These are phyloP conservation scores for Zaprionus obscuricornis DNA, from an alignment of 2,888 invertebrate genomes.

Conservation along the genomic window DNA sequence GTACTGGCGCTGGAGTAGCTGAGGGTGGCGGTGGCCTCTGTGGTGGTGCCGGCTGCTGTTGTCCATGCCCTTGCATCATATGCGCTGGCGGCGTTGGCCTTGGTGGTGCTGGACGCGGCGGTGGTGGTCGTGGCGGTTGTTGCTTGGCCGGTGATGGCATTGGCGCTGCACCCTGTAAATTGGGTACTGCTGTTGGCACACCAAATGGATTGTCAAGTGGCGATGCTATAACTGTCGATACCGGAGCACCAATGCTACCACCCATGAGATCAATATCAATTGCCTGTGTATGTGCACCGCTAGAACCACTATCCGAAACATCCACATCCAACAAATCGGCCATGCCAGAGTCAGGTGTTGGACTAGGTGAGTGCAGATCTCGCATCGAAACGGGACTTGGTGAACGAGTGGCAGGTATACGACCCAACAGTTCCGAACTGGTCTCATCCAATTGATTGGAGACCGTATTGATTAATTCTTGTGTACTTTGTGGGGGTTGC, in stretches of 20 bases:
- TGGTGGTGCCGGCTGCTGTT: conserved; percentile 50
- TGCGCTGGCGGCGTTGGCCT: conserved; percentile 78
- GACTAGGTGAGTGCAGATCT: conserved; percentile 92
- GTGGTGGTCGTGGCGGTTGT: conserved; percentile 84
- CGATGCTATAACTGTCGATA: conserved; percentile 24
- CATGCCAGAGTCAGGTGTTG: conserved; percentile 88
- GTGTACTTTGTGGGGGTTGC: conserved; percentile 88
- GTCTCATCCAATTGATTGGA: conserved; percentile 95
- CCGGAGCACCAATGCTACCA: conserved; percentile 34
- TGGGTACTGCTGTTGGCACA: conserved; percentile 83
- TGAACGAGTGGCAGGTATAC: conserved; percentile 92
- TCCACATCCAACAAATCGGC: conserved; percentile 89
- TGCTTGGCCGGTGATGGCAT: conserved; percentile 84
- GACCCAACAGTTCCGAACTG: conserved; percentile 91
- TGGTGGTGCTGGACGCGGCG: conserved; percentile 82
- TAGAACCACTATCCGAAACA: conserved; percentile 84
- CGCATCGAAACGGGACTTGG: conserved; percentile 94
- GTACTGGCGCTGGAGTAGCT: no score
- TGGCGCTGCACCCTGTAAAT: conserved; percentile 83
- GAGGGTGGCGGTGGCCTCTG: conserved; percentile 79
- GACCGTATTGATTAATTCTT: conserved; percentile 92
- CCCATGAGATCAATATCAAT: conserved; percentile 77
- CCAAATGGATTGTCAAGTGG: conserved; percentile 83
- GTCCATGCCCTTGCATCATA: conserved; percentile 54
- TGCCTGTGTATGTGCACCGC: conserved; percentile 73